Percentiles rank a stretch among this genome's conserved stretches.
Conservation (phyloP, 2,797 vertebrate species). For the Tokudaia tokunoshimensis region DNA sequence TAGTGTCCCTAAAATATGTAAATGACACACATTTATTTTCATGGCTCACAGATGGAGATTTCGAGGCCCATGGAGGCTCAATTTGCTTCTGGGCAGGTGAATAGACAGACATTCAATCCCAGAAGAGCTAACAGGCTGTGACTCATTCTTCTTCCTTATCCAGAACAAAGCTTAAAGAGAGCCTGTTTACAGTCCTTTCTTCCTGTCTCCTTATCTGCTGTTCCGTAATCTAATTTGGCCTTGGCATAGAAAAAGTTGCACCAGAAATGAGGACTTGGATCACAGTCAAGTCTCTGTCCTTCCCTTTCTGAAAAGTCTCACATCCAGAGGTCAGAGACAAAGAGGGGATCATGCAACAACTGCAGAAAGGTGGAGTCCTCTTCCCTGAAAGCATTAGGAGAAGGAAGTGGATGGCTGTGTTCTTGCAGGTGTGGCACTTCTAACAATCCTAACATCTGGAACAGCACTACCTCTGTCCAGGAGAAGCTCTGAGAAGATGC, state of each 20-base stretch:
- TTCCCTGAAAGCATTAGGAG: not conserved
- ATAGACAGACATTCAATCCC: constrained; percentile 32
- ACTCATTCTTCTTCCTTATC: constrained; percentile 46
- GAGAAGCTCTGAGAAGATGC: not conserved
- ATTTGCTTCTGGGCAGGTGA: constrained; percentile 68
- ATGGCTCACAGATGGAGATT: constrained; percentile 75
- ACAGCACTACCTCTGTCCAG: not conserved
- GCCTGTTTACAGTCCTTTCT: constrained; percentile 59
- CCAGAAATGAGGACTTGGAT: constrained; percentile 44
- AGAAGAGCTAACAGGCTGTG: constrained; percentile 50
- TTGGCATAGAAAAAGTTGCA: constrained; percentile 62
- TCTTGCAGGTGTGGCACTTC: not conserved
- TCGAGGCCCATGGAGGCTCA: constrained; percentile 43
- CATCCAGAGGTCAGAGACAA: constrained; percentile 1
- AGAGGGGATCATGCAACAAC: not conserved
- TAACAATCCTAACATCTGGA: not conserved
- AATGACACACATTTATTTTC: constrained; percentile 75
- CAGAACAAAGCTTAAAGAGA: constrained; percentile 56
- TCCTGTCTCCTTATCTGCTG: constrained; percentile 69
- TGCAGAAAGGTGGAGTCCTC: not conserved
- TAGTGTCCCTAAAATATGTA: constrained; percentile 76
- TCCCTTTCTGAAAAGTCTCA: constrained; percentile 39
- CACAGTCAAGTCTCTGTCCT: constrained; percentile 58
- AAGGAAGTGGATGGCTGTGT: not conserved
- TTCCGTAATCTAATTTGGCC: constrained; percentile 70